phyloP scores from a whole-genome alignment of 2,113 vertebrate genomes.

The Chrysochloris asiatica region DNA sequence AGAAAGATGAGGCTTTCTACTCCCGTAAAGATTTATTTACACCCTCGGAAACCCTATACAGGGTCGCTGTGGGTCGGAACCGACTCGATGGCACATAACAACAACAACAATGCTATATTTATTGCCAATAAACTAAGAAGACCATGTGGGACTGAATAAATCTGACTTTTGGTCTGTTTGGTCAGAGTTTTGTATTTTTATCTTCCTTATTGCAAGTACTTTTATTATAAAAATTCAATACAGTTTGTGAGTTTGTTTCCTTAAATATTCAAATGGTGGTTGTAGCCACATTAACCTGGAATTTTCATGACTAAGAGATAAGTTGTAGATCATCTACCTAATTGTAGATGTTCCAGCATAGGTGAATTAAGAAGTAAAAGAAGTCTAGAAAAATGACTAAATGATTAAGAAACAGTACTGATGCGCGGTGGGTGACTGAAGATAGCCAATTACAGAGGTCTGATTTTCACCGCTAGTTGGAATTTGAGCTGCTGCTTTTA shows the following conservation, averaged over 20 bases:
- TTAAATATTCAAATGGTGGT: not conserved
- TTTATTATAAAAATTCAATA: not conserved
- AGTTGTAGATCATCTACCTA: not conserved
- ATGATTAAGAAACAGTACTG: not conserved
- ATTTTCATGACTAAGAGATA: not conserved
- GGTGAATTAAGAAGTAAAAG: not conserved
- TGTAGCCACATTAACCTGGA: not conserved
- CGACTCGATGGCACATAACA: not conserved
- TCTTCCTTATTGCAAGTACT: not conserved
- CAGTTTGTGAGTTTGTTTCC: not conserved
- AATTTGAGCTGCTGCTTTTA: not conserved
- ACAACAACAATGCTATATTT: no score
- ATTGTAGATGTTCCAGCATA: not conserved
- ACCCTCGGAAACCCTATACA: no score
- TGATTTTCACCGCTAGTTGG: rapidly evolving
- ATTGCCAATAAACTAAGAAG: no score
- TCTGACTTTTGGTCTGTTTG: not conserved
- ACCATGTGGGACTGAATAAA: no score
- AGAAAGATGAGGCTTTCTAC: no score
- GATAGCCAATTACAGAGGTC: rapidly evolving
- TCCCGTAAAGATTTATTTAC: no score
- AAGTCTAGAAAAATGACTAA: not conserved
- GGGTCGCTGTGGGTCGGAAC: not conserved
- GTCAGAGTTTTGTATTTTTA: not conserved
- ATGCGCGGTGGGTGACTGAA: not conserved